Evolutionary conservation across 1,140 invertebrate species (phyloP), one percentile per base, ranked within the genome.

Genomic region (Eufriesea mexicana): DNA sequence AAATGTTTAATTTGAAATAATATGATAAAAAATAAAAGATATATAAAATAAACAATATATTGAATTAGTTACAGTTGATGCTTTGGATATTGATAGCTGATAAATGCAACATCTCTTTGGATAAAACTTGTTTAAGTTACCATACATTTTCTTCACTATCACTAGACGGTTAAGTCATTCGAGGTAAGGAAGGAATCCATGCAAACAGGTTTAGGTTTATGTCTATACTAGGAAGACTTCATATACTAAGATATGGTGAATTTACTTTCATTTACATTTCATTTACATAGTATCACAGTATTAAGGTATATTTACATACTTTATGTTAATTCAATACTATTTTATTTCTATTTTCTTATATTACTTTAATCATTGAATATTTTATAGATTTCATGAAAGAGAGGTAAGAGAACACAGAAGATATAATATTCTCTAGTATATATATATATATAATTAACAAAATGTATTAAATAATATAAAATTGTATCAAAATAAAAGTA

Each of bases 131-230:
- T 35, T 35, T 4, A 35, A 51, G 47, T 66, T 76, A 76, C 25
- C 61, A 18, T 42, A 2, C 5, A 45, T 7, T 42, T 54, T 42
- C 74, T 76, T 42, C 25, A 7, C 12, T 66, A 76, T 14, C 74
- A 7, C 5, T 54, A 57, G 8, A 23, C 5, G 51, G 75, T 68
- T 55, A 28, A 12, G 35, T 9, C 9, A 57, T 20, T 23, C 23
- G 7, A 20, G 75, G n/a, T 78, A 78, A 78, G 51, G 75, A 2
- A 78, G 75, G n/a, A 57, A 78, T 23, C 51, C 12, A 28, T 7
- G 23, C 14, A 16, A 67, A 42, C 35, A 12, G 23, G 4, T 18
- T 68, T 20, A 67, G 75, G 64, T 78, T 66, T 9, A 35, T 66
- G 28, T 76, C 74, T 25, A 23, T 14, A 47, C 35, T 59, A 10